Evolutionary conservation across 2,113 vertebrate genomes (phyloP).

Genomic region (Corvus cornix): DNA sequence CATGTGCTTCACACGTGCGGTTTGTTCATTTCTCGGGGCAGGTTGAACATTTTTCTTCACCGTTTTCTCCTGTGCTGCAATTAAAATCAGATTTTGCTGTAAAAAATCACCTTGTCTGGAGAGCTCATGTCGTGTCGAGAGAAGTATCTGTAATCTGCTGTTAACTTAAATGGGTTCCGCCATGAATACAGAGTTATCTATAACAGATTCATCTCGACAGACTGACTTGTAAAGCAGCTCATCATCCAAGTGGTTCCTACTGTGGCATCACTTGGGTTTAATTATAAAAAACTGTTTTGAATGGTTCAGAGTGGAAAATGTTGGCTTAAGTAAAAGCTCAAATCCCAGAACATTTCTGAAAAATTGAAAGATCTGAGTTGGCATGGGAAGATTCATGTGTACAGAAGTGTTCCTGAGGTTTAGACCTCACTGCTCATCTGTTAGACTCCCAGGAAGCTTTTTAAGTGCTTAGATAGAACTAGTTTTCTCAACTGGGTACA

Average conservation of each 20-base stretch:
- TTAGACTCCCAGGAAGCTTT: background rate
- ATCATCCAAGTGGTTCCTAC: slow-evolving; percentile 12
- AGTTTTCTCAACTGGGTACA: background rate
- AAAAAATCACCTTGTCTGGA: background rate
- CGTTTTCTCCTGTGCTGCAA: background rate
- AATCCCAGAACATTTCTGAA: background rate
- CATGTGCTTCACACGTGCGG: fast-evolving
- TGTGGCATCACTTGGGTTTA: background rate
- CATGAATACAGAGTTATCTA: background rate
- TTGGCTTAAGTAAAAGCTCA: background rate
- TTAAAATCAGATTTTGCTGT: background rate
- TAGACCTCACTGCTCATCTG: background rate
- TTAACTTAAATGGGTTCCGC: background rate
- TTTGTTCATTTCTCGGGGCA: background rate
- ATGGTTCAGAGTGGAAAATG: background rate
- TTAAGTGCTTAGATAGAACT: background rate
- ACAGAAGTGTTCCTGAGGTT: slow-evolving; percentile 12
- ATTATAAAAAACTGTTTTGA: slow-evolving; percentile 13
- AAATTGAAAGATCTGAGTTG: background rate
- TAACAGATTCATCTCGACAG: slow-evolving; percentile 5
- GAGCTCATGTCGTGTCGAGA: fast-evolving
- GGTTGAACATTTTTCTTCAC: background rate
- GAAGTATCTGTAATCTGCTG: background rate
- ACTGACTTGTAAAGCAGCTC: background rate
- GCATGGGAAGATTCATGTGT: background rate